phyloP scores from a whole-genome alignment of 2,888 invertebrate species.

The Pyralis farinalis region DNA sequence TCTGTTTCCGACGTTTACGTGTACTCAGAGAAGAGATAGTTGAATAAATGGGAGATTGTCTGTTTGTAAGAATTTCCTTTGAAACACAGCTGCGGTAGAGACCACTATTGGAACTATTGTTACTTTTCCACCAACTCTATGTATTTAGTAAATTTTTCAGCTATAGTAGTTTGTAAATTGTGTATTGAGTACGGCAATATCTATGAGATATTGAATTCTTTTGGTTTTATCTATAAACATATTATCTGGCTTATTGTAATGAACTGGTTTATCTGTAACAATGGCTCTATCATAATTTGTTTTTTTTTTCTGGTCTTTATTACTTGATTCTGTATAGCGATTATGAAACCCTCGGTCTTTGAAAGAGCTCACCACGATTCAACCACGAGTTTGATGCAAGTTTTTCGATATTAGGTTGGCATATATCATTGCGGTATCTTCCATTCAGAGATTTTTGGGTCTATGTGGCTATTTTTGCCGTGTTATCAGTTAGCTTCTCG shows the following conservation, averaged over 20 bases:
- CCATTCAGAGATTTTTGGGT: constrained; percentile 1
- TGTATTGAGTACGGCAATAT: background rate
- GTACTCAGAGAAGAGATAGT: too few species aligned
- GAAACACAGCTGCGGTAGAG: too few species aligned
- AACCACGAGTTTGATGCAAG: constrained; percentile 11
- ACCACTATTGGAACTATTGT: too few species aligned
- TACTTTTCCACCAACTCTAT: too few species aligned
- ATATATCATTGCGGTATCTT: constrained; percentile 4
- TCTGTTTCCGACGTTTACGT: too few species aligned
- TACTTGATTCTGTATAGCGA: constrained; percentile 1
- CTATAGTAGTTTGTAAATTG: background rate
- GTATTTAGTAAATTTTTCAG: too few species aligned
- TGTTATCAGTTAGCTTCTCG: background rate
- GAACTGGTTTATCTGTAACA: background rate
- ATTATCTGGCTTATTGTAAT: background rate
- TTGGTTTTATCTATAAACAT: background rate
- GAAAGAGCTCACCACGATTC: constrained; percentile 6
- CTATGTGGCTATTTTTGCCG: constrained; percentile 2
- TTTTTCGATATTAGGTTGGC: constrained; percentile 3
- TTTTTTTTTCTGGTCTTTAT: constrained; percentile 1
- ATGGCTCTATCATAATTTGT: background rate
- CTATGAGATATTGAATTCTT: background rate
- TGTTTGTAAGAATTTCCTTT: too few species aligned
- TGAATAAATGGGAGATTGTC: too few species aligned
- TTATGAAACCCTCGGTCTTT: constrained; percentile 5